Evolutionary conservation across 2,888 invertebrate species (phyloP).

Genomic region (Nephrotoma appendiculata): DNA sequence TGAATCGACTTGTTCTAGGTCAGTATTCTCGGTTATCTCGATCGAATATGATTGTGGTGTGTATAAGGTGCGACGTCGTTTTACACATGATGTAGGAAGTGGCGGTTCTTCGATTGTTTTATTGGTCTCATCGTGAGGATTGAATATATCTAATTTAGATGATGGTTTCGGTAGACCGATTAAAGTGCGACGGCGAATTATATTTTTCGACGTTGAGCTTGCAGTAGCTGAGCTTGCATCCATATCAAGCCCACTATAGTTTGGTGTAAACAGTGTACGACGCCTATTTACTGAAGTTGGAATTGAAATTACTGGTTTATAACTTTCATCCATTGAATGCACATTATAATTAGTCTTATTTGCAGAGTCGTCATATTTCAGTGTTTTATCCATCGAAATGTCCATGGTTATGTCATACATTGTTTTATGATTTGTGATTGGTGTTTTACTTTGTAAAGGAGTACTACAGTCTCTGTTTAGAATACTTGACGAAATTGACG

Average conservation of each 20-base stretch:
- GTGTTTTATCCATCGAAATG: not conserved
- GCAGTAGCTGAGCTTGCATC: not conserved
- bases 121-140: not conserved
- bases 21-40: not conserved
- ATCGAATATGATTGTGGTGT: not conserved
- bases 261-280: conserved; percentile 1
- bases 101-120: not conserved
- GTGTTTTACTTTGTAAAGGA: not conserved
- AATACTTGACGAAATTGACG: not conserved
- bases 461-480: not conserved
- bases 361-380: not conserved
- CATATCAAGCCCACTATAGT: not conserved
- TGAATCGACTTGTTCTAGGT: not conserved
- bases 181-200: not conserved
- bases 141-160: not conserved
- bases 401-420: not conserved
- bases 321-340: not conserved
- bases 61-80: not conserved
- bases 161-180: not conserved
- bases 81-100: not conserved
- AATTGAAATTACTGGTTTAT: not conserved
- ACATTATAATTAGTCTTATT: not conserved
- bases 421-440: not conserved
- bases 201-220: not conserved
- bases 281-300: not conserved